Conservation (phyloP, 2,113 vertebrate genomes). For the Smithornis capensis region DNA sequence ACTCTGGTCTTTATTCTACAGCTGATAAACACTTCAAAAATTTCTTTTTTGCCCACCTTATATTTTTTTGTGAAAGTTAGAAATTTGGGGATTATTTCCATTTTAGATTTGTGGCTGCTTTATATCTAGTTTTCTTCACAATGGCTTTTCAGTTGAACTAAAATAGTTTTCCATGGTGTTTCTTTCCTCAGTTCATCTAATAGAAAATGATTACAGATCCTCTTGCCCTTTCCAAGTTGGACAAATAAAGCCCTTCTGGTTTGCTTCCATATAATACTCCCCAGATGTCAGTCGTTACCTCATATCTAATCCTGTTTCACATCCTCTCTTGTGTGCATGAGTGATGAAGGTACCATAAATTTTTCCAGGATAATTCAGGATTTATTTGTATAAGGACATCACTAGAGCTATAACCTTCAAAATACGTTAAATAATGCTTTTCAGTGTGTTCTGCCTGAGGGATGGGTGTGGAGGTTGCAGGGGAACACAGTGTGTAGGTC, state of each 20-base stretch:
- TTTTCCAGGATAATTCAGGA: neutral
- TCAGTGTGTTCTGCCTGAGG: neutral
- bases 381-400: neutral
- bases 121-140: neutral
- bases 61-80: neutral
- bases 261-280: neutral
- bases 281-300: neutral
- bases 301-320: neutral
- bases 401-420: neutral
- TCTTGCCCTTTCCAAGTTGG: neutral
- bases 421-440: neutral
- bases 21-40: neutral
- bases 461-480: neutral
- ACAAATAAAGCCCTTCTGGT: neutral
- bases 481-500: neutral
- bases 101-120: neutral
- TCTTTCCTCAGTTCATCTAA: neutral
- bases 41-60: neutral
- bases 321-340: neutral
- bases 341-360: neutral
- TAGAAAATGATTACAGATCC: neutral
- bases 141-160: neutral
- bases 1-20: neutral
- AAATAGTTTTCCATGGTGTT: neutral
- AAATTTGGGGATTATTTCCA: neutral